Evolutionary conservation across 2,888 invertebrate species (phyloP).

Genomic region (Trissonchulus sp.): DNA sequence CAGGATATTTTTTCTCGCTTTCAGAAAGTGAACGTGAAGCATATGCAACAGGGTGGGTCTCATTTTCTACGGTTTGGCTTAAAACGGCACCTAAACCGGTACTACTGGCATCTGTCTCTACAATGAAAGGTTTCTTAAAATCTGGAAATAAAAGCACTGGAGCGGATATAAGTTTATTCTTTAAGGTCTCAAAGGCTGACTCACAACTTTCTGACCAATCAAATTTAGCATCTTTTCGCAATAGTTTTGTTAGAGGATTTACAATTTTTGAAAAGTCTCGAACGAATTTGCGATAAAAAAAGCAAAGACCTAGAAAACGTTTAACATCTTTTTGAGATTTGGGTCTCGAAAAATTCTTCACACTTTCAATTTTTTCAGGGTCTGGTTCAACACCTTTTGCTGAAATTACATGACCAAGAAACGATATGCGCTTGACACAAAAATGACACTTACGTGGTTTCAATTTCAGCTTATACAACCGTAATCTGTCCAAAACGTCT

Average conservation of each 20-base stretch:
- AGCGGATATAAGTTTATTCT: neutral
- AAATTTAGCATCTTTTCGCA: neutral
- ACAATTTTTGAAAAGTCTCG: neutral
- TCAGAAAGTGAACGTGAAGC: neutral
- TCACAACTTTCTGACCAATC: neutral
- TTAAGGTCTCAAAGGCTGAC: constrained; percentile 18
- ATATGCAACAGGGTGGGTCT: constrained; percentile 14
- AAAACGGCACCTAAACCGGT: constrained; percentile 19
- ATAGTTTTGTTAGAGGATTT: neutral
- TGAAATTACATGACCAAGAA: constrained; percentile 20
- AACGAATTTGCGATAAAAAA: neutral
- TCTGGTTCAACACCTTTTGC: neutral
- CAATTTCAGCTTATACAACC: constrained; percentile 8
- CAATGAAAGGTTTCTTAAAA: constrained; percentile 22
- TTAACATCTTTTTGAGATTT: neutral
- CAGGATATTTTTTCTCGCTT: constrained; percentile 16
- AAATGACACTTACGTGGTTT: neutral
- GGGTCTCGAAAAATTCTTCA: constrained; percentile 8
- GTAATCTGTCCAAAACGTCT: constrained; percentile 10
- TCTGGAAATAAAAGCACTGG: constrained; percentile 15
- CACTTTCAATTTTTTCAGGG: constrained; percentile 4
- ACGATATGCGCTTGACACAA: neutral
- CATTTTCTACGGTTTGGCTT: constrained; percentile 1
- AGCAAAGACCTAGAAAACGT: constrained; percentile 13
- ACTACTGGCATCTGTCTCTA: constrained; percentile 20